Evolutionary conservation across 2,113 vertebrate species (phyloP).

Genomic region (Bujurquina vittata): DNA sequence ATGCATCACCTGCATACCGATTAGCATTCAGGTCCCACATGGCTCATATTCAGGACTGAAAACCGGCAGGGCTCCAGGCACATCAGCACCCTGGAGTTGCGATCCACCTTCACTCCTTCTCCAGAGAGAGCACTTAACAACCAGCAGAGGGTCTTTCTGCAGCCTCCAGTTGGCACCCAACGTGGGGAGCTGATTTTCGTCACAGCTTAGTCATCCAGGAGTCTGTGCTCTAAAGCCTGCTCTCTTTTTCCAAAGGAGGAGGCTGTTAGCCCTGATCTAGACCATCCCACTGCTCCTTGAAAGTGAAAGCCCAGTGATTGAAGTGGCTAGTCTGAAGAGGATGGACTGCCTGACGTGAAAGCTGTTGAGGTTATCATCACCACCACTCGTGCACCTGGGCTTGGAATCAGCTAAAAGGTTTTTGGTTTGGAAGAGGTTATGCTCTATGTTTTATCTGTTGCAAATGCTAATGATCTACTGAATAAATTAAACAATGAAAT

Average conservation of each 20-base stretch:
- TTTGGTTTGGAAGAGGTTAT: not conserved
- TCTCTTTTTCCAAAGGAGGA: not conserved
- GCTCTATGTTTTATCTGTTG: not conserved
- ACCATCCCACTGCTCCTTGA: conserved; percentile 51
- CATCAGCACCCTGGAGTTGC: conserved; percentile 37
- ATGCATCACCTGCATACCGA: conserved; percentile 63
- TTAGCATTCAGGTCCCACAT: conserved; percentile 38
- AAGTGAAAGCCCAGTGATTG: conserved; percentile 70
- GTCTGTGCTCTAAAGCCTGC: not conserved
- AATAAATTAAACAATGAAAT: not conserved
- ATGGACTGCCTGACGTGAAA: conserved; percentile 33
- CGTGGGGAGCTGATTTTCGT: conserved; percentile 20
- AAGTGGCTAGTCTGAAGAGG: conserved; percentile 57
- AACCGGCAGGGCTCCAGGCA: conserved; percentile 35
- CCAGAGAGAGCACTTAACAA: conserved; percentile 38
- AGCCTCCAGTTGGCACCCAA: conserved; percentile 13
- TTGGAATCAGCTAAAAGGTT: conserved; percentile 26
- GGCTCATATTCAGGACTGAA: conserved; percentile 41
- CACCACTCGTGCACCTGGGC: conserved; percentile 45
- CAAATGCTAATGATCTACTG: conserved; percentile 21
- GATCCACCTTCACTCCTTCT: conserved; percentile 35
- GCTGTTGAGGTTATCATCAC: conserved; percentile 54
- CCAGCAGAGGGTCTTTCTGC: conserved; percentile 19
- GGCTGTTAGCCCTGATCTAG: conserved; percentile 26
- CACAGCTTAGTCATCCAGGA: conserved; percentile 43